Percentiles rank a stretch among this genome's conserved stretches.
Conservation (phyloP, 2,113 vertebrate genomes). For the Mobula birostris region DNA sequence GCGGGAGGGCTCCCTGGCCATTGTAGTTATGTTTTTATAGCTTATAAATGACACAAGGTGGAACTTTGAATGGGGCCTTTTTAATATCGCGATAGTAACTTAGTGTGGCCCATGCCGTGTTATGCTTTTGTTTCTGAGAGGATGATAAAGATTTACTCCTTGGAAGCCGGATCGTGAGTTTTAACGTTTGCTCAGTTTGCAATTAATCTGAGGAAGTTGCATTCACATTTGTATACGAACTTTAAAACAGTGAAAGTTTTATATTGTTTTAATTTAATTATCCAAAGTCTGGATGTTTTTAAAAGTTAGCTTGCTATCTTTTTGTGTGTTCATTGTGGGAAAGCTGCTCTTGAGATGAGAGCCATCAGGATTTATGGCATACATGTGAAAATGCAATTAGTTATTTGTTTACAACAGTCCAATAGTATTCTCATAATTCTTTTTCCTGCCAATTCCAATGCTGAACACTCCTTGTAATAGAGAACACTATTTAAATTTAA, state of each 20-base stretch:
- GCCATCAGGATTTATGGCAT: too few relatives aligned
- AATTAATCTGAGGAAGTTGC: not conserved
- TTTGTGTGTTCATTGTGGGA: not conserved
- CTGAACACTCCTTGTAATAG: not conserved
- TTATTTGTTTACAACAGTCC: not conserved
- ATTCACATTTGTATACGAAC: not conserved
- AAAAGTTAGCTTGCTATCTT: too few relatives aligned
- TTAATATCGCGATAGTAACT: conserved; percentile 22
- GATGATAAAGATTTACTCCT: not conserved
- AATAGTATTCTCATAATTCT: not conserved
- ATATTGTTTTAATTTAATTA: not conserved
- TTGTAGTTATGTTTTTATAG: not conserved
- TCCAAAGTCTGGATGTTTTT: not conserved
- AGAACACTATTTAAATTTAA: not conserved
- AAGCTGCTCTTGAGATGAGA: not conserved
- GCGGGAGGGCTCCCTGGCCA: not conserved
- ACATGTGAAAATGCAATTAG: not conserved
- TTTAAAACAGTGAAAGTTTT: not conserved
- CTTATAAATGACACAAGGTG: not conserved
- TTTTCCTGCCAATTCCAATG: not conserved
- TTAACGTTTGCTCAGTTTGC: not conserved
- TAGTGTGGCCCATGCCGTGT: conserved; percentile 7
- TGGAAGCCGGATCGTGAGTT: not conserved
- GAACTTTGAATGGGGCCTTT: not conserved
- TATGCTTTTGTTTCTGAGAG: conserved; percentile 1